Evolutionary conservation across 1,140 invertebrate species (phyloP), one percentile per base, ranked within the genome.

Genomic region (Conus ventricosus): DNA sequence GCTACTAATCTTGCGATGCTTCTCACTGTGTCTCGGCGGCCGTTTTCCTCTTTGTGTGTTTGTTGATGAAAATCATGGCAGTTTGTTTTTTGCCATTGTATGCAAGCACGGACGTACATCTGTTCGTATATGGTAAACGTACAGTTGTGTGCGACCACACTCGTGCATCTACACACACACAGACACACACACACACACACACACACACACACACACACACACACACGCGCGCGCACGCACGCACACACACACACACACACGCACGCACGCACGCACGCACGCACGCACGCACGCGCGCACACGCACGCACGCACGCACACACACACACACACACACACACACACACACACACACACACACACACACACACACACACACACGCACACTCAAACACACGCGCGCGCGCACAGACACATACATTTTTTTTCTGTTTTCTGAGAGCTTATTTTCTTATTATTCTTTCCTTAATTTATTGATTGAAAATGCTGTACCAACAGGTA

Each of bases 121-220:
- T n/a, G n/a, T n/a, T n/a, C n/a, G n/a, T n/a, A n/a, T n/a, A n/a
- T n/a, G n/a, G n/a, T n/a, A n/a, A n/a, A n/a, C n/a, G 39, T 39
- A 39, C 39, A 39, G 0, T 39, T 39, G 0, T 60, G 57, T 60
- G 2, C 23, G 20, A 17, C 67, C 11, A 25, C 55, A 63, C 55
- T 13, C 55, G 15, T 27, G 10, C 60, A 63, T 11, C 7, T 27
- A 27, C 55, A 63, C 55, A 63, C 60, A 60, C 55, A 84, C 55
- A 63, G 57, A 84, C 55, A 67, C 55, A 67, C 83, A 84, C 83
- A 84, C 83, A 67, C 54, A 63, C 60, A 51, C 83, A 63, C 60
- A 84, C 54, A 27, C 55, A 63, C 55, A 84, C 60, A 84, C 83
- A 63, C 83, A 84, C 78, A 17, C 53, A 81, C 78, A 17, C 53